These are phyloP conservation scores for Belgica antarctica DNA, from an alignment of 2,888 invertebrate genomes.

Conservation along the genomic window DNA sequence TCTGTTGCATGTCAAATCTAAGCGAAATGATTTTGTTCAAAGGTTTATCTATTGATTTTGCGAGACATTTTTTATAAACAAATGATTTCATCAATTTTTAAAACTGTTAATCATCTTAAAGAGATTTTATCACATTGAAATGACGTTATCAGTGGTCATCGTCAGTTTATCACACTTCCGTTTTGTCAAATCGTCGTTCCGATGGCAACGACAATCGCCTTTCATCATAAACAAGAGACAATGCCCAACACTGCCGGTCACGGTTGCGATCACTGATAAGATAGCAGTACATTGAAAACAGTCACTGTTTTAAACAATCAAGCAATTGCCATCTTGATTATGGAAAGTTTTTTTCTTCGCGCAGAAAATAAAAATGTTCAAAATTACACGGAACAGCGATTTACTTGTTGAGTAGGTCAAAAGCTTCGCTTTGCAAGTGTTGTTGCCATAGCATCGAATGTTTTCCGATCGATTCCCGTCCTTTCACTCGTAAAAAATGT, in stretches of 20 bases:
- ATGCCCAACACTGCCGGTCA: no score
- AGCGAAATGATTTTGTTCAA: no score
- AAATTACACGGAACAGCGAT: neutral
- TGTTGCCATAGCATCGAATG: neutral
- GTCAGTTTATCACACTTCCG: neutral
- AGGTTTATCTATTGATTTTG: no score
- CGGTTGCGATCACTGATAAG: neutral
- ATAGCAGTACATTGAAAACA: neutral
- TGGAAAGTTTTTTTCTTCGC: neutral
- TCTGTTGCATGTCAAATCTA: no score
- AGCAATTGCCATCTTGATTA: no score
- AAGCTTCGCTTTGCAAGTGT: neutral
- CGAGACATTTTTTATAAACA: no score
- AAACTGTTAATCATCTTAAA: no score
- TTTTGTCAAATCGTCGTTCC: neutral
- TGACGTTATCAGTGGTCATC: neutral
- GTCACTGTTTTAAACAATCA: neutral
- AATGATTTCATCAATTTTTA: no score
- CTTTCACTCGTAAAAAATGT: conserved; percentile 9
- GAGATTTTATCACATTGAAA: no score
- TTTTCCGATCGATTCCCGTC: neutral
- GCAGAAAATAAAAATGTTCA: neutral
- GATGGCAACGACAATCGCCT: conserved; percentile 28
- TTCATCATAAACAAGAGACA: neutral
- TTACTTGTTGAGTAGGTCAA: conserved; percentile 38